These are phyloP conservation scores for Tachystola acroxantha DNA, from an alignment of 2,888 invertebrate genomes.

Conservation along the genomic window DNA sequence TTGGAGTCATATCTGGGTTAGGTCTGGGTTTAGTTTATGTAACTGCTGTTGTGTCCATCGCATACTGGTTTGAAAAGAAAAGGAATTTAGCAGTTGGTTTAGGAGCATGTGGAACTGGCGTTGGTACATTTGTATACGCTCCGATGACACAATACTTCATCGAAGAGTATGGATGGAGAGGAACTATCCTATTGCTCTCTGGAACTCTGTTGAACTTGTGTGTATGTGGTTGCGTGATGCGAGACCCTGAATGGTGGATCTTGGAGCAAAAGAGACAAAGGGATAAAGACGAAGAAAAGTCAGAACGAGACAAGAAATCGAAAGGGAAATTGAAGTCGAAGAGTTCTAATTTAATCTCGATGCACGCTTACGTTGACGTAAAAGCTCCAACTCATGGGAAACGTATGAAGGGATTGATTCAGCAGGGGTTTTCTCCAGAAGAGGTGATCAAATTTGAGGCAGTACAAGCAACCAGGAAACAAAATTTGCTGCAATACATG, in stretches of 20 bases:
- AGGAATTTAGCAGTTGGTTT: slow-evolving; percentile 91
- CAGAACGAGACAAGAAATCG: slow-evolving; percentile 48
- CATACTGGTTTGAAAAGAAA: slow-evolving; percentile 95
- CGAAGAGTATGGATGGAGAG: slow-evolving; percentile 90
- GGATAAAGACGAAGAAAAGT: slow-evolving; percentile 34
- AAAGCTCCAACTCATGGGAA: slow-evolving; percentile 49
- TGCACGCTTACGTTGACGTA: slow-evolving; percentile 65
- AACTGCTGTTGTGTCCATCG: slow-evolving; percentile 93
- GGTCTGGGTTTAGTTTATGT: slow-evolving; percentile 92
- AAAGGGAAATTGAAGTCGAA: slow-evolving; percentile 18
- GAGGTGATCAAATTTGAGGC: slow-evolving; percentile 55
- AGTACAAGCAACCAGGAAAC: slow-evolving; percentile 43
- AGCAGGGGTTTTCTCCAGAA: slow-evolving; percentile 46
- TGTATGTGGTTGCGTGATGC: slow-evolving; percentile 91
- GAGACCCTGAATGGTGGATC: slow-evolving; percentile 91
- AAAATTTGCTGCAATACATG: slow-evolving; percentile 28
- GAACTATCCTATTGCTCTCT: slow-evolving; percentile 87
- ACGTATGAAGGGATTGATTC: slow-evolving; percentile 51
- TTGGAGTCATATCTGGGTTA: slow-evolving; percentile 90
- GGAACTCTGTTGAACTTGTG: slow-evolving; percentile 91
- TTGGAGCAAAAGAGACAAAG: slow-evolving; percentile 78
- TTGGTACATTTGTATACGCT: slow-evolving; percentile 93
- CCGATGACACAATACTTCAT: slow-evolving; percentile 90
- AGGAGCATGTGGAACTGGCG: slow-evolving; percentile 92
- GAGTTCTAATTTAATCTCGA: slow-evolving; percentile 70